Base-by-base conservation (phyloP, 1,140 invertebrate species). In the Sipha flava region DNA sequence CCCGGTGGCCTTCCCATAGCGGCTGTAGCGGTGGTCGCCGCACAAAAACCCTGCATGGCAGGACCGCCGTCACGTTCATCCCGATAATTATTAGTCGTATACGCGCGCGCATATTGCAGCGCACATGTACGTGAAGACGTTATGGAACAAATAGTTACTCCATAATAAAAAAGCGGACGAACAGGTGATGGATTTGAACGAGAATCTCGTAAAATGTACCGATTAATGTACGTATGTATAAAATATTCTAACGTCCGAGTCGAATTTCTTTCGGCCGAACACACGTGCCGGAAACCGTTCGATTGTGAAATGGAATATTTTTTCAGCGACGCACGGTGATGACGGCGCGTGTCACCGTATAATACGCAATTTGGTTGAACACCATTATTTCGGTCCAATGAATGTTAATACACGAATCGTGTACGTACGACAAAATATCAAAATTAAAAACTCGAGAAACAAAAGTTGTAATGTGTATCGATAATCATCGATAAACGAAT, bases 271-370 rank as follows among this genome's bases (percentile, higher is more conserved):
- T 31, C 62, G 34, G 23, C 66, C 23, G 21, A 2, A 16, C 5
- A 18, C 66, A 70, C 66, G 66, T 70, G 66, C 40, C 66, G 66
- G 29, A 70, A 47, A 70, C 66, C 66, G 43, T 70, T 70, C 66
- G 16, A 18, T 45, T 47, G 66, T 47, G 40, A 70, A 70, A 70
- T 70, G 18, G 18, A 45, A 26, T 68, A 45, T 45, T 64, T 64
- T 37, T 62, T 31, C 21, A 16, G 7, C 21, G 37, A 43, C 21
- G 37, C 37, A 10, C n/a, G 21, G 9, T 5, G 40, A 68, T 7
- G 16, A 0, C 23, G 64, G 40, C 12, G 23, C 9, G 37, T 68
- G 40, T 68, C 14, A 66, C 62, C 64, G 64, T 45, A 14, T 43
- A 68, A 45, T 68, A 43, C 37, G 64, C n/a, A n/a, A 43, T 68